A percentile compares a stretch with the other conserved stretches of the same genome.
Conservation (phyloP, 2,888 invertebrate genomes). For the Scaptomyza tumidula region DNA sequence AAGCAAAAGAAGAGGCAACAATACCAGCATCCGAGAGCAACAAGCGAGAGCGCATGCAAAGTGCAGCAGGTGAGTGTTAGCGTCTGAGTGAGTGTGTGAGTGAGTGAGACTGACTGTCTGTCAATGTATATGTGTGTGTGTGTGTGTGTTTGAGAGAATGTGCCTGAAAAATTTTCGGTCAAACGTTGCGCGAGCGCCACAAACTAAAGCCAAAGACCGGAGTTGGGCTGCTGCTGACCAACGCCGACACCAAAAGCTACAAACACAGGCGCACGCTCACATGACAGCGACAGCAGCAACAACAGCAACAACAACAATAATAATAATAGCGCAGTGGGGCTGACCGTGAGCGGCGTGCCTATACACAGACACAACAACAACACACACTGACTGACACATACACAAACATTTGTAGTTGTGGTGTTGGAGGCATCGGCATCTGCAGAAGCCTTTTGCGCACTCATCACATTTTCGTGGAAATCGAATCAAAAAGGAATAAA, state of each 20-base stretch:
- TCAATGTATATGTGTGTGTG: slow-evolving; percentile 9
- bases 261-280: slow-evolving; percentile 59
- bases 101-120: slow-evolving; percentile 16
- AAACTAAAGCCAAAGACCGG: slow-evolving; percentile 56
- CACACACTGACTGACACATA: slow-evolving; percentile 29
- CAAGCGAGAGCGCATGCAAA: slow-evolving; percentile 69
- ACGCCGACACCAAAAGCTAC: slow-evolving; percentile 59
- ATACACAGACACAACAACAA: slow-evolving; percentile 35
- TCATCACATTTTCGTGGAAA: slow-evolving; percentile 83
- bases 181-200: slow-evolving; percentile 64
- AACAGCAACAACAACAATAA: slow-evolving; percentile 15
- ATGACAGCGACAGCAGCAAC: slow-evolving; percentile 48
- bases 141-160: slow-evolving; percentile 45
- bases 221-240: slow-evolving; percentile 60
- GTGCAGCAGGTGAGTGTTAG: slow-evolving; percentile 70
- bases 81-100: slow-evolving; percentile 13
- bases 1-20: slow-evolving; percentile 24
- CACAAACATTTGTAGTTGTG: slow-evolving; percentile 30
- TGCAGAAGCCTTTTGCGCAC: slow-evolving; percentile 80
- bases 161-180: slow-evolving; percentile 55
- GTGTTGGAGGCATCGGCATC: slow-evolving; percentile 64
- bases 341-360: slow-evolving; percentile 60
- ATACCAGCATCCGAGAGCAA: slow-evolving; percentile 54
- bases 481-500: slow-evolving; percentile 76
- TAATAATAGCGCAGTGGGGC: slow-evolving; percentile 61